Percentiles rank a stretch among this genome's conserved stretches.
These are phyloP conservation scores for Drosophila nikananu DNA, from an alignment of 1,140 invertebrate species.

Conservation along the genomic window DNA sequence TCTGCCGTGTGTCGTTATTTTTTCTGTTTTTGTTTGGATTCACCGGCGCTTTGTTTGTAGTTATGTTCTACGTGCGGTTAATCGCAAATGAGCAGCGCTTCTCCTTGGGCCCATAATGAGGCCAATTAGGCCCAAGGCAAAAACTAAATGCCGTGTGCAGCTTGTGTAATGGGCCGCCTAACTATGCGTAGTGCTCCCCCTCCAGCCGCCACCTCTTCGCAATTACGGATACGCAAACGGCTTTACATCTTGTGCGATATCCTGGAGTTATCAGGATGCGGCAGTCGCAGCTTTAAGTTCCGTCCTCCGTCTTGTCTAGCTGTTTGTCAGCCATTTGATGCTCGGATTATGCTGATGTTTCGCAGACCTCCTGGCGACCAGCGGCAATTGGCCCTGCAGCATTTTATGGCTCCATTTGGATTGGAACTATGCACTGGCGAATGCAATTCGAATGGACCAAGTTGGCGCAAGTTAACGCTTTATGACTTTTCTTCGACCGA, in stretches of 20 bases:
- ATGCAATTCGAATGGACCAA: conserved; percentile 32
- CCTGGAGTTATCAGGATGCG: conserved; percentile 12
- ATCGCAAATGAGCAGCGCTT: conserved; percentile 72
- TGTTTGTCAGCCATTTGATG: conserved; percentile 45
- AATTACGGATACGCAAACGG: conserved; percentile 22
- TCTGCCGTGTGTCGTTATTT: conserved; percentile 9
- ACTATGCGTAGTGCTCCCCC: conserved; percentile 31
- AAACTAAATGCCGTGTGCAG: conserved; percentile 78
- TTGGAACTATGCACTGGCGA: conserved; percentile 32
- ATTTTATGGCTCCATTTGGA: conserved; percentile 55
- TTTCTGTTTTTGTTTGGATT: conserved; percentile 24
- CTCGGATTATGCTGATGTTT: conserved; percentile 43
- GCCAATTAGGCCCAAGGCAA: conserved; percentile 71
- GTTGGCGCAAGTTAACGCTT: conserved; percentile 28
- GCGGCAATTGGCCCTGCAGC: conserved; percentile 33
- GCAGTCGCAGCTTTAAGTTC: conserved; percentile 39
- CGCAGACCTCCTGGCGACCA: conserved; percentile 50
- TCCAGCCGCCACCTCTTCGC: neutral
- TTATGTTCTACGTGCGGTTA: conserved; percentile 75
- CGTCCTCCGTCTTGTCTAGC: conserved; percentile 11
- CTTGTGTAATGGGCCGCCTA: conserved; percentile 72
- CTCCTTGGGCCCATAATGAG: conserved; percentile 69
- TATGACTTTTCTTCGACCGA: conserved; percentile 30
- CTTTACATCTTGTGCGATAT: conserved; percentile 35
- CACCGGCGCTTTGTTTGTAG: conserved; percentile 50